Evolutionary conservation across 2,797 vertebrate genomes (phyloP).

Genomic region (Tamandua tetradactyla): DNA sequence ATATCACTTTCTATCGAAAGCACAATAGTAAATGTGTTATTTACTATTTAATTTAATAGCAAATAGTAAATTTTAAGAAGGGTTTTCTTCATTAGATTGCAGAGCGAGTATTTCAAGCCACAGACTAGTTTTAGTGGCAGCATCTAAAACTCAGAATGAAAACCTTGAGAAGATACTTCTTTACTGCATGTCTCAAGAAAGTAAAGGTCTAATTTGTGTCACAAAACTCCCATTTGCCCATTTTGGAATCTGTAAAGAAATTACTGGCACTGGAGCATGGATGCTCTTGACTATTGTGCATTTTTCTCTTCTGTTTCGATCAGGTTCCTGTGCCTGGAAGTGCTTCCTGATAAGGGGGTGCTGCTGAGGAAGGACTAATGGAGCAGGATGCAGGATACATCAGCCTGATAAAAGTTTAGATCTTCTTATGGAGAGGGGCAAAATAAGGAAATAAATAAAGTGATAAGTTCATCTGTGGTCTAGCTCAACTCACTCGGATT

Average conservation of each 20-base stretch:
- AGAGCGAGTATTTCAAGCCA: neutral
- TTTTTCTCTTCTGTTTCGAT: neutral
- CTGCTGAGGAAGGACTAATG: neutral
- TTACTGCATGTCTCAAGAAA: neutral
- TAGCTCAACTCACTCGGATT: neutral
- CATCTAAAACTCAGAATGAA: neutral
- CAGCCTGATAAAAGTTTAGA: neutral
- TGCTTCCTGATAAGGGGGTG: neutral
- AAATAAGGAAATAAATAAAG: conserved; percentile 28
- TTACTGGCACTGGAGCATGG: neutral
- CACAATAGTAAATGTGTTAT: neutral
- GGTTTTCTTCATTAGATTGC: neutral
- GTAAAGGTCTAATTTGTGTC: neutral
- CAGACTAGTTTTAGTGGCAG: neutral
- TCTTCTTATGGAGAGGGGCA: neutral
- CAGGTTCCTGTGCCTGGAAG: neutral
- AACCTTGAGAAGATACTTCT: neutral
- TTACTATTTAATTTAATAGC: too few relatives aligned
- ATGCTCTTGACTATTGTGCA: neutral
- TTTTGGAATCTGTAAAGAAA: neutral
- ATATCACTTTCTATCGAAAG: neutral
- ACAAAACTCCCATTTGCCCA: neutral
- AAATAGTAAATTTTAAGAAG: too few relatives aligned
- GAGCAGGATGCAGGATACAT: neutral
- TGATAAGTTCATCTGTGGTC: neutral